Conservation (phyloP, 2,797 vertebrate genomes). For the Micromesistius poutassou region DNA sequence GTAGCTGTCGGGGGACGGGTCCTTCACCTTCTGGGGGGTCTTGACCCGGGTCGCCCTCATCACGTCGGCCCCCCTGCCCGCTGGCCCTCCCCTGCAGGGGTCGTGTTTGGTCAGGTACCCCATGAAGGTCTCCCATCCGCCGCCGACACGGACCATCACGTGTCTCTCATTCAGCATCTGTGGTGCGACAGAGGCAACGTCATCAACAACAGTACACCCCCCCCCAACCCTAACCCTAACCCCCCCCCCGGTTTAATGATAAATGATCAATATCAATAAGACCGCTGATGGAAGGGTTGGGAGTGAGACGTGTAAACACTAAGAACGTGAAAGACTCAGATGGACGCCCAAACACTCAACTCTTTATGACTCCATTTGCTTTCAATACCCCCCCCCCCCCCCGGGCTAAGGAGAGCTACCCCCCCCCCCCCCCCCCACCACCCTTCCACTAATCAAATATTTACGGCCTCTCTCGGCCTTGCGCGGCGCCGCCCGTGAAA, state of each 20-base stretch:
- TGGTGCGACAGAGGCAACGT: neutral
- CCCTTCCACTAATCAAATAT: slow-evolving; percentile 54
- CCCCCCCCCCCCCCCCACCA: slow-evolving; percentile 18
- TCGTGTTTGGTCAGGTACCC: slow-evolving; percentile 94
- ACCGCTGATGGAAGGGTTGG: neutral
- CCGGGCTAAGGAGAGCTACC: neutral
- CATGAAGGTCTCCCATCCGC: slow-evolving; percentile 94
- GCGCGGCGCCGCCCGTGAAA: slow-evolving; percentile 52
- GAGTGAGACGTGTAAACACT: neutral
- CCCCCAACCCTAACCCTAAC: no score
- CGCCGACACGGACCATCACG: slow-evolving; percentile 95
- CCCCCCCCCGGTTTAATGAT: neutral
- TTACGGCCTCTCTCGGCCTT: slow-evolving; percentile 50
- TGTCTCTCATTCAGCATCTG: slow-evolving; percentile 97
- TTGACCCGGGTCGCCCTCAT: slow-evolving; percentile 80
- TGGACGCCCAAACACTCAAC: neutral
- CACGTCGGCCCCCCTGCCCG: slow-evolving; percentile 76
- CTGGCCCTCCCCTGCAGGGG: slow-evolving; percentile 84
- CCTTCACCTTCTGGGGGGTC: slow-evolving; percentile 74
- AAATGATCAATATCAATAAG: neutral
- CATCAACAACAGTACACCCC: neutral
- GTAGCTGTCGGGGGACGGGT: slow-evolving; percentile 87
- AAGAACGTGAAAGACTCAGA: neutral
- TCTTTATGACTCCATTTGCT: slow-evolving; percentile 2
- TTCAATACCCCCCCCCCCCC: neutral